A percentile compares a stretch with the other conserved stretches of the same genome.
Conservation (phyloP, 2,113 vertebrate species). For the Toxotes jaculatrix region DNA sequence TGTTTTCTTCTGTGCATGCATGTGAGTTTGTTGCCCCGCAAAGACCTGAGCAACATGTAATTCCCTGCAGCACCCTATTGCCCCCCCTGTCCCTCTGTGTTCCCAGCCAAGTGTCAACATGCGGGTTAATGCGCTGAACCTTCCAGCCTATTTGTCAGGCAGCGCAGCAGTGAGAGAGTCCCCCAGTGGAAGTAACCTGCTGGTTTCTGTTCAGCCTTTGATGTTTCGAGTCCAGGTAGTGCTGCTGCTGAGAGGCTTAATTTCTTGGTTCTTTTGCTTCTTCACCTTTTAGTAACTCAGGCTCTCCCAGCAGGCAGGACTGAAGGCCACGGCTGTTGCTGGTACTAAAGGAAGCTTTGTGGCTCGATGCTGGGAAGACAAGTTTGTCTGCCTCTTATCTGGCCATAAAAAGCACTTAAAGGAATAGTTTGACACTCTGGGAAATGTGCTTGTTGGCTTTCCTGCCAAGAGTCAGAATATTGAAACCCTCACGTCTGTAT, state of each 20-base stretch:
- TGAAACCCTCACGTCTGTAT: background rate
- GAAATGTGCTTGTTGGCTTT: background rate
- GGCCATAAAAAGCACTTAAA: constrained; percentile 2
- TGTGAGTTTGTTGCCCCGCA: constrained; percentile 31
- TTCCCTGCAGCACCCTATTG: constrained; percentile 33
- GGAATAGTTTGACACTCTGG: background rate
- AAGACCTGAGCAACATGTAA: constrained; percentile 40
- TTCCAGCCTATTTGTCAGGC: constrained; percentile 60
- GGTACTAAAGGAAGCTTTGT: constrained; percentile 30
- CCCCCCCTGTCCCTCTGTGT: constrained; percentile 18
- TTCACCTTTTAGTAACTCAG: constrained; percentile 63
- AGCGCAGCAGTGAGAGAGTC: constrained; percentile 43
- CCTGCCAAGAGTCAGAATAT: background rate
- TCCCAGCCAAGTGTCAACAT: constrained; percentile 63
- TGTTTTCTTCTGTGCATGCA: background rate
- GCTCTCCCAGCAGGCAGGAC: constrained; percentile 48
- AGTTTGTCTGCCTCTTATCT: constrained; percentile 11
- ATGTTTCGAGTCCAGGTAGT: constrained; percentile 64
- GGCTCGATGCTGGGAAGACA: constrained; percentile 26
- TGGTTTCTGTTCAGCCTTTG: constrained; percentile 65
- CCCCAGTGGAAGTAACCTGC: constrained; percentile 43
- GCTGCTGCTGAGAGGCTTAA: constrained; percentile 72
- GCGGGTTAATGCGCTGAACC: constrained; percentile 66
- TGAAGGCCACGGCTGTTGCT: background rate
- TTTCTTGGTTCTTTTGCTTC: constrained; percentile 67